Evolutionary conservation across 2,888 invertebrate species (phyloP).

Genomic region (Dasysyrphus albostriatus): DNA sequence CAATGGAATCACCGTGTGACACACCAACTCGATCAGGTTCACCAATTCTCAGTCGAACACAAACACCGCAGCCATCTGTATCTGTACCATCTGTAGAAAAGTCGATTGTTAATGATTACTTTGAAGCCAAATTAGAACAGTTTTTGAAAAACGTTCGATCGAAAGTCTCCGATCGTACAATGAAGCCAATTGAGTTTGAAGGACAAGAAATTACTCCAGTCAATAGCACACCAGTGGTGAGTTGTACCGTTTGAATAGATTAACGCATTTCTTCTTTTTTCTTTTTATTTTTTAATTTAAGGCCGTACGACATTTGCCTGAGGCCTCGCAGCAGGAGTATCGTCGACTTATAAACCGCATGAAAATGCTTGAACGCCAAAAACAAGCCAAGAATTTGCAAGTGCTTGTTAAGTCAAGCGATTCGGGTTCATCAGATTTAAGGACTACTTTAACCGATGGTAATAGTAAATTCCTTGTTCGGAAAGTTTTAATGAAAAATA

Average conservation of each 20-base stretch:
- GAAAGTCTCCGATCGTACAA: constrained; percentile 76
- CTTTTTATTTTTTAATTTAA: constrained; percentile 28
- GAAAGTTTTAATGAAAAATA: constrained; percentile 66
- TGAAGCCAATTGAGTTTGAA: constrained; percentile 25
- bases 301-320: constrained; percentile 83
- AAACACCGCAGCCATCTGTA: constrained; percentile 31
- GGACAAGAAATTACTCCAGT: neutral
- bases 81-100: constrained; percentile 56
- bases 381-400: constrained; percentile 69
- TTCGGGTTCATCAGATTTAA: neutral
- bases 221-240: constrained; percentile 79
- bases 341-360: constrained; percentile 82
- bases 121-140: constrained; percentile 81
- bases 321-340: constrained; percentile 83
- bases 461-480: constrained; percentile 46
- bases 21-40: constrained; percentile 79
- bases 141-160: constrained; percentile 81
- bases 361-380: constrained; percentile 81
- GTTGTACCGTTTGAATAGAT: constrained; percentile 58
- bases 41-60: constrained; percentile 76
- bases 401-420: constrained; percentile 1
- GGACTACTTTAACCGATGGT: neutral
- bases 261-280: constrained; percentile 2
- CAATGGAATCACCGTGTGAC: constrained; percentile 79
- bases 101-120: constrained; percentile 79